Conservation (phyloP, 2,888 invertebrate species). For the Amphipoea lucens region DNA sequence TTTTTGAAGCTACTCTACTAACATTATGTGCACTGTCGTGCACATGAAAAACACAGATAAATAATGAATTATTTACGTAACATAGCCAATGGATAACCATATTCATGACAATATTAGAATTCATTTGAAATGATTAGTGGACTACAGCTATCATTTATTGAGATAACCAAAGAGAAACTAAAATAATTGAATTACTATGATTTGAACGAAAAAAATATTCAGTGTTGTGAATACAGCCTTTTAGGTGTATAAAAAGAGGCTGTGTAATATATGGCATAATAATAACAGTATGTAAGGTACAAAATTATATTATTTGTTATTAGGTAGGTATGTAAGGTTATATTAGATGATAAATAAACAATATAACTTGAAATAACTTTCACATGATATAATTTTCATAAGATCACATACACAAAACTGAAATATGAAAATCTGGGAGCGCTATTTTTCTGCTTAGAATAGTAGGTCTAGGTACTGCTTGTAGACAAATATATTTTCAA, state of each 20-base stretch:
- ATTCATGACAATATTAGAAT: background rate
- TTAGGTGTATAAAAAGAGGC: too few relatives aligned
- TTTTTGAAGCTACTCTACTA: background rate
- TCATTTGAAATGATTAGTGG: background rate
- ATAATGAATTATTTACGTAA: background rate
- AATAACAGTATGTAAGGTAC: too few relatives aligned
- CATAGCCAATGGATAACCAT: background rate
- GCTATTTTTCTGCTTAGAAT: background rate
- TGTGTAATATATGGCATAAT: too few relatives aligned
- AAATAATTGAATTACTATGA: background rate
- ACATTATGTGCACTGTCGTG: background rate
- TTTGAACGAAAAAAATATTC: background rate
- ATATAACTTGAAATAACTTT: too few relatives aligned
- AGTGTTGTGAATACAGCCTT: too few relatives aligned
- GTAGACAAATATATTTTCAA: too few relatives aligned
- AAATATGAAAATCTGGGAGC: background rate
- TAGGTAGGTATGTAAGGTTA: too few relatives aligned
- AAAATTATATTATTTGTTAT: too few relatives aligned
- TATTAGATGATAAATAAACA: too few relatives aligned
- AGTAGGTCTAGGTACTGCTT: too few relatives aligned
- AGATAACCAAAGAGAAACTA: background rate
- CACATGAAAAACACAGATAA: background rate
- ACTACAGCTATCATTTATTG: background rate
- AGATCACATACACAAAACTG: background rate
- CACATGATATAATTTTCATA: too few relatives aligned